Evolutionary conservation across 2,888 invertebrate species (phyloP), one percentile per base, ranked within the genome.

Genomic region (Pandemis heparana): DNA sequence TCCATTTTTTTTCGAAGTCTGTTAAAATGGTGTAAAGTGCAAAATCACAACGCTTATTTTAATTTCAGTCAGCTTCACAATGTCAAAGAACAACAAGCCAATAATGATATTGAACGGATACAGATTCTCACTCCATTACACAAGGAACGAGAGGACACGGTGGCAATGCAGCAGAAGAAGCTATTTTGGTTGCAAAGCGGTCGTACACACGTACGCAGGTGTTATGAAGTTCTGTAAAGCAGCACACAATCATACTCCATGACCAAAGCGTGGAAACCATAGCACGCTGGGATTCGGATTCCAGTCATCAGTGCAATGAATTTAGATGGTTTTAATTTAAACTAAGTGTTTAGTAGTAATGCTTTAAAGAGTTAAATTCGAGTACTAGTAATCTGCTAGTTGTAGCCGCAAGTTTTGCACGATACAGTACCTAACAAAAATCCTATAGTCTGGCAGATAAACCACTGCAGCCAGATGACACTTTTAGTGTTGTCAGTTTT

Each of bases 161-260:
- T 91, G 91, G 91, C 87, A 89, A 75, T 91, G 91, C 72, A 89
- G 87, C 48, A 81, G 88, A 43, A 79, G 90, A n/a, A 89, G 88
- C 60, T 84, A 85, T 70, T 89, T 83, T 61, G 90, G 89, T 0
- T 91, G 91, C 67, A 90, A 89, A 75, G 90, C 91, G 0, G 88
- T 86, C 0, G 79, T 91, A 16, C 87, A 87, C 23, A 85, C 83
- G 10, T 74, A 77, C 1, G 82, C 81, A 0, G 87, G 87, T 0
- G 76, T 76, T 8, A 77, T 85, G 0, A 77, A 80, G 5, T 84
- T 83, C 61, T 77, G 76, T 2, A 90, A 88, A 64, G 82, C 71
- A 18, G 64, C 51, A 0, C 90, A 90, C 68, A 90, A 89, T 64
- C 90, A 89, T 72, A 77, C 75, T 5, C 85, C 86, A 0, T 87